A percentile compares a stretch with the other conserved stretches of the same genome.
Evolutionary conservation across 2,797 vertebrate genomes (phyloP).

Genomic region (Onychomys leucogaster): DNA sequence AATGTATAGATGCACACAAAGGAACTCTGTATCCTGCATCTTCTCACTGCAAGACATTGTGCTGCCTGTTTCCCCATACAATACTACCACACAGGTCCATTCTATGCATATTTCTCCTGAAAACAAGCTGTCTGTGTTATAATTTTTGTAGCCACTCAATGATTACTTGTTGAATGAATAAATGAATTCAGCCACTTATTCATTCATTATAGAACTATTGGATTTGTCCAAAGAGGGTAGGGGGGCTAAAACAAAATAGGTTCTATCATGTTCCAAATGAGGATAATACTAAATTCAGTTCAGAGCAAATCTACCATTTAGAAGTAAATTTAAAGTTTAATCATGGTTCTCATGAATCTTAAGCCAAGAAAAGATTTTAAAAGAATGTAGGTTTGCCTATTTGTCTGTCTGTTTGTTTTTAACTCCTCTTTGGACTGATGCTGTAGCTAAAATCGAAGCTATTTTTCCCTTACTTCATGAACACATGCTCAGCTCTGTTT

Average conservation of each 20-base stretch:
- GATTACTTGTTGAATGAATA: slow-evolving; percentile 70
- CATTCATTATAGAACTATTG: slow-evolving; percentile 59
- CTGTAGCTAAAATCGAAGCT: not conserved
- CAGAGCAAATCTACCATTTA: slow-evolving; percentile 22
- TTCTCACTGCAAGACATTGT: slow-evolving; percentile 67
- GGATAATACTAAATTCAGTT: slow-evolving; percentile 4
- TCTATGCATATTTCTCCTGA: slow-evolving; percentile 58
- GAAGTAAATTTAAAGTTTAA: slow-evolving; percentile 9
- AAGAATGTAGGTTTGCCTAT: not conserved
- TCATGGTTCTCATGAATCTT: slow-evolving; percentile 25
- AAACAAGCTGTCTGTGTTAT: slow-evolving; percentile 77
- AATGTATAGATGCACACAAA: slow-evolving; percentile 69
- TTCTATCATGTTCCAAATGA: slow-evolving; percentile 42
- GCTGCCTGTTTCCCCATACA: slow-evolving; percentile 33
- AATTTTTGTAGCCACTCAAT: slow-evolving; percentile 66
- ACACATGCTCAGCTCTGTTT: not conserved
- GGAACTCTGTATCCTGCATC: slow-evolving; percentile 54
- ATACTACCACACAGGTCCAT: slow-evolving; percentile 68
- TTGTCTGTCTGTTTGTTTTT: not conserved
- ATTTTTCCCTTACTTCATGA: slow-evolving; percentile 19
- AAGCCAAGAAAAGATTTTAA: not conserved
- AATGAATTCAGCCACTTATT: slow-evolving; percentile 64
- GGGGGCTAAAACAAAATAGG: not conserved
- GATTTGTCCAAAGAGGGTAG: not conserved
- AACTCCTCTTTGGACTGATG: not conserved